Conservation (phyloP, 2,888 invertebrate species). For the Oscheius onirici region DNA sequence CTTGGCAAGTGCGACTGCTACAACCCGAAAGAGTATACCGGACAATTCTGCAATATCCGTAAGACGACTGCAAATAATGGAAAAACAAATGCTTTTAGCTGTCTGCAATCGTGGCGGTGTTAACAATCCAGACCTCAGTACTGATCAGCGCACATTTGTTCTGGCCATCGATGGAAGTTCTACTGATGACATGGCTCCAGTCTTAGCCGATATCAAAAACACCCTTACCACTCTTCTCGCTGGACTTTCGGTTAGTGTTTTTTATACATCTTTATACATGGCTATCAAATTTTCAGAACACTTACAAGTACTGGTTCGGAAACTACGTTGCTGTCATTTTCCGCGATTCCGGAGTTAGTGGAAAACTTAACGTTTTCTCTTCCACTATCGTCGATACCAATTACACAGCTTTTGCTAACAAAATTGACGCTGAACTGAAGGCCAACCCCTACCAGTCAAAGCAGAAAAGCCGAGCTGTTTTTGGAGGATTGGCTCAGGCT, state of each 20-base stretch:
- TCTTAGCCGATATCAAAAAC: constrained; percentile 37
- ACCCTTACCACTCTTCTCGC: constrained; percentile 36
- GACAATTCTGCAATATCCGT: constrained; percentile 54
- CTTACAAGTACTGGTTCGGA: constrained; percentile 48
- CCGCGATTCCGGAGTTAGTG: constrained; percentile 38
- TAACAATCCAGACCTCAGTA: constrained; percentile 35
- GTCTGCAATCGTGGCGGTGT: constrained; percentile 44
- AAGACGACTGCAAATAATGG: constrained; percentile 1
- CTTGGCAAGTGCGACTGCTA: constrained; percentile 42
- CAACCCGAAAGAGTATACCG: constrained; percentile 35
- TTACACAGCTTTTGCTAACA: neutral
- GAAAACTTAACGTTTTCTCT: constrained; percentile 28
- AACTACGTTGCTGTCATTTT: constrained; percentile 54
- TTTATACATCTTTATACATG: neutral
- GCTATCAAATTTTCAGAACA: constrained; percentile 1
- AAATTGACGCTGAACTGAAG: constrained; percentile 10
- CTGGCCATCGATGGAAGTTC: constrained; percentile 52
- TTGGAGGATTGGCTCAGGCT: constrained; percentile 41
- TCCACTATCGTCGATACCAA: constrained; percentile 35
- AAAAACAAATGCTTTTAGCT: constrained; percentile 37
- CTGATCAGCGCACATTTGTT: constrained; percentile 44
- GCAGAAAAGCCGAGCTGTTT: constrained; percentile 41
- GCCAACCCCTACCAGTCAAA: constrained; percentile 36
- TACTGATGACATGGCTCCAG: constrained; percentile 43
- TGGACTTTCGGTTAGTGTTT: constrained; percentile 1